phyloP scores from a whole-genome alignment of 2,888 invertebrate species.

The Lepeophtheirus nordmannii region DNA sequence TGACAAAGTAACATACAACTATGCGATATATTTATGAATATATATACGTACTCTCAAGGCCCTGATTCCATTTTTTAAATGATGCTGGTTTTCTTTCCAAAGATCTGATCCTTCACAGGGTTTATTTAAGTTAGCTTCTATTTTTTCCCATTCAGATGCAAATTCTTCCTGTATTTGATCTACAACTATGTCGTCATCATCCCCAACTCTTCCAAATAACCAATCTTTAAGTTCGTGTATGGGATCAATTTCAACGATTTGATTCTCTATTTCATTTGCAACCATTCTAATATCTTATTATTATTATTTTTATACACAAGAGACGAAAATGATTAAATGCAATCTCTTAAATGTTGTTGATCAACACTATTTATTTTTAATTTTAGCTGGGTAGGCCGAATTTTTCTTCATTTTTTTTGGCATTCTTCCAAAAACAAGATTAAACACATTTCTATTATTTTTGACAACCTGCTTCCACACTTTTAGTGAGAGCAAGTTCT shows the following conservation, averaged over 20 bases:
- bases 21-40: too few species aligned
- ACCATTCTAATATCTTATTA: background rate
- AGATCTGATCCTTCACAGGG: background rate
- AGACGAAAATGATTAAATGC: too few species aligned
- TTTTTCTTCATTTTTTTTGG: too few species aligned
- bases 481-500: too few species aligned
- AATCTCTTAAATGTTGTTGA: too few species aligned
- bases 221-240: constrained; percentile 10
- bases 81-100: background rate
- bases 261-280: background rate
- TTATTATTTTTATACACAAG: too few species aligned
- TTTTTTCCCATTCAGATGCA: background rate
- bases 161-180: constrained; percentile 18
- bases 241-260: background rate
- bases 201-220: constrained; percentile 9
- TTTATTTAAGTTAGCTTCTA: background rate
- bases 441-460: too few species aligned
- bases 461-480: too few species aligned
- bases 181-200: constrained; percentile 16
- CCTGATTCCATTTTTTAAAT: background rate
- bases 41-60: background rate
- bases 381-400: too few species aligned
- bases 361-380: too few species aligned
- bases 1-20: too few species aligned
- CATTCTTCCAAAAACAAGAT: too few species aligned